A percentile compares a stretch with the other conserved stretches of the same genome.
These are phyloP conservation scores for Oceanodroma leucorhoa DNA, from an alignment of 2,797 vertebrate species.

Conservation along the genomic window DNA sequence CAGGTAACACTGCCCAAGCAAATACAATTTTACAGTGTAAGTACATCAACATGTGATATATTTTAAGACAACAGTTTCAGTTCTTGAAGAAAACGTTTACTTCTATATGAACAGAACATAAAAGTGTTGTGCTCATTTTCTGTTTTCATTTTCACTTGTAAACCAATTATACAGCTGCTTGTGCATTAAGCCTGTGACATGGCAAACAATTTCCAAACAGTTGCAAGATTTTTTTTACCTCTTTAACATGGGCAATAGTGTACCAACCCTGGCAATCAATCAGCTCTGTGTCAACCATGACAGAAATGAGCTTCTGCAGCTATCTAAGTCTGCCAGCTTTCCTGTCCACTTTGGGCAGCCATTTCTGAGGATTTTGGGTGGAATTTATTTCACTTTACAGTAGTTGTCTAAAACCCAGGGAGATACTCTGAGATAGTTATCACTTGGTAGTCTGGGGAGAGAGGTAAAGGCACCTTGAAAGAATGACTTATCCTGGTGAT, in stretches of 20 bases:
- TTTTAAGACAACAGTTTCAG: not conserved
- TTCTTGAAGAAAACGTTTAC: not conserved
- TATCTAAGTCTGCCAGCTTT: conserved; percentile 18
- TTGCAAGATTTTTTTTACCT: not conserved
- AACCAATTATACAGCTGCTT: fast-evolving
- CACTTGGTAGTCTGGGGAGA: not conserved
- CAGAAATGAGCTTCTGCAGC: not conserved
- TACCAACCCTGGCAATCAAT: not conserved
- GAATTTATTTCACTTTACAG: conserved; percentile 13
- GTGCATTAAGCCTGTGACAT: not conserved
- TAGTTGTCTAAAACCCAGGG: not conserved
- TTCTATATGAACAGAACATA: not conserved
- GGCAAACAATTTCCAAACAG: not conserved
- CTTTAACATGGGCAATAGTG: not conserved
- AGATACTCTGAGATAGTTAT: not conserved
- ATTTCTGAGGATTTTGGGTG: not conserved
- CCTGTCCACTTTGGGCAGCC: not conserved
- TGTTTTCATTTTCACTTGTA: not conserved
- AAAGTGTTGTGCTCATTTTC: not conserved
- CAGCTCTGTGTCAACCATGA: not conserved
- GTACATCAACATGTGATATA: not conserved
- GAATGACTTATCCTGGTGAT: not conserved
- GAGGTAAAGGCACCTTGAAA: conserved; percentile 6
- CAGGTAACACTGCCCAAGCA: not conserved
- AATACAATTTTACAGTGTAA: not conserved